phyloP scores from a whole-genome alignment of 1,140 invertebrate genomes.

The Pachyrhynchus sulphureomaculatus region DNA sequence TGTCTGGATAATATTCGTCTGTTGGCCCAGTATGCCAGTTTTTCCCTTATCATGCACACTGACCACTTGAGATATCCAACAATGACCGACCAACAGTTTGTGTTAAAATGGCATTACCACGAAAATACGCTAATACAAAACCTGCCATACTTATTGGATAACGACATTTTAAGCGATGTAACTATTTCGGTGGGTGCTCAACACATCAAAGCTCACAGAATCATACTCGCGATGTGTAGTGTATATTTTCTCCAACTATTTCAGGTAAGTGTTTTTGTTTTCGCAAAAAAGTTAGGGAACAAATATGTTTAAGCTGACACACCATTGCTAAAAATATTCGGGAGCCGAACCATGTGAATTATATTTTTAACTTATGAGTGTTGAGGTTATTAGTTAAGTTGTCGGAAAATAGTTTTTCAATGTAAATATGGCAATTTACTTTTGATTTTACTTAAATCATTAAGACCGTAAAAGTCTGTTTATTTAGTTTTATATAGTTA shows the following conservation, averaged over 20 bases:
- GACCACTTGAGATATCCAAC: conserved; percentile 22
- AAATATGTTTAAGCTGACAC: background rate
- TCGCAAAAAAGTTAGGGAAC: background rate
- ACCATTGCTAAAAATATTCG: background rate
- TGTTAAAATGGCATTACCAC: conserved; percentile 77
- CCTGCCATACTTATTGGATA: conserved; percentile 77
- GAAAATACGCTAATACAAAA: conserved; percentile 79
- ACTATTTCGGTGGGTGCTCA: conserved; percentile 80
- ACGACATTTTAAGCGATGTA: conserved; percentile 86
- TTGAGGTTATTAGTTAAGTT: background rate
- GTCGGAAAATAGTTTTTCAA: too few species aligned
- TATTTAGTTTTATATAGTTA: too few species aligned
- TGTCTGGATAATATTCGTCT: conserved; percentile 47
- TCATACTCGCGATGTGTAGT: conserved; percentile 88
- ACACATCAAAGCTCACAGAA: conserved; percentile 78
- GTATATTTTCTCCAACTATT: conserved; percentile 90
- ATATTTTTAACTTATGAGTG: background rate
- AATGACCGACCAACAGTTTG: conserved; percentile 65
- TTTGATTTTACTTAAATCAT: too few species aligned
- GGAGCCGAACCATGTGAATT: background rate
- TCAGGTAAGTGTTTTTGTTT: conserved; percentile 58
- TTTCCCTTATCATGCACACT: conserved; percentile 41
- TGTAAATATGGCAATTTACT: too few species aligned
- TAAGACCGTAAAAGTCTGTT: too few species aligned
- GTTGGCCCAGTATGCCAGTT: conserved; percentile 39